These are phyloP conservation scores for Fulmarus glacialis DNA, from an alignment of 2,113 vertebrate genomes.

Conservation along the genomic window DNA sequence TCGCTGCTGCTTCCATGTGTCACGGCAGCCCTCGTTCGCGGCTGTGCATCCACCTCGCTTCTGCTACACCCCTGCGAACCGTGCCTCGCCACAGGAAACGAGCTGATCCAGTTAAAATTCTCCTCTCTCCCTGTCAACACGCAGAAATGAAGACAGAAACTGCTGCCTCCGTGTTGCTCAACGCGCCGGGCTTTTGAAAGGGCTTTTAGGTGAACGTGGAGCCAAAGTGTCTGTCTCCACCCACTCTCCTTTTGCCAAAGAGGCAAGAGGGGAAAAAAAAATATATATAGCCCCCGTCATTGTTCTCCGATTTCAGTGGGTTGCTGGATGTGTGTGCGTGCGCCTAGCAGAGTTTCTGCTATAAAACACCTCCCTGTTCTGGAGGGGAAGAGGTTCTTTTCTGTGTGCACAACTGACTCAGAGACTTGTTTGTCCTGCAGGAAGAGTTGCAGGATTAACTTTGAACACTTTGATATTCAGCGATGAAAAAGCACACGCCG, in stretches of 20 bases:
- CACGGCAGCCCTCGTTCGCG: rapidly evolving
- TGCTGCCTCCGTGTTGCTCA: conserved; percentile 46
- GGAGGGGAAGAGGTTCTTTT: not conserved
- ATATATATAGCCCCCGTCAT: not conserved
- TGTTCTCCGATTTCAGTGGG: conserved; percentile 6
- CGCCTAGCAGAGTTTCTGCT: not conserved
- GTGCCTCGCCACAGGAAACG: not conserved
- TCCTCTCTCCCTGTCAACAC: conserved; percentile 2
- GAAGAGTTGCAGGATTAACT: conserved; percentile 48
- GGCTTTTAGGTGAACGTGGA: conserved; percentile 34
- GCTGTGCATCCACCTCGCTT: not conserved
- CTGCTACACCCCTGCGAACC: not conserved
- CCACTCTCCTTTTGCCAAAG: conserved; percentile 14
- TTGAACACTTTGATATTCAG: not conserved
- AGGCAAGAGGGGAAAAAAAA: not conserved
- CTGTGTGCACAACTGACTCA: not conserved
- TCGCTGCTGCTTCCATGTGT: not conserved
- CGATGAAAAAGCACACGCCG: not conserved
- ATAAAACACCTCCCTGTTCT: not conserved
- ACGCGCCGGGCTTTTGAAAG: not conserved
- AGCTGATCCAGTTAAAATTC: conserved; percentile 26
- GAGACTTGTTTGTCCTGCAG: conserved; percentile 18
- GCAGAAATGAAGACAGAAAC: conserved; percentile 43
- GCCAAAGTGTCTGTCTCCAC: conserved; percentile 56
- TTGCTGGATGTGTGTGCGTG: not conserved